Base-by-base conservation (phyloP, 2,797 vertebrate species). In the Salmo trutta region DNA sequence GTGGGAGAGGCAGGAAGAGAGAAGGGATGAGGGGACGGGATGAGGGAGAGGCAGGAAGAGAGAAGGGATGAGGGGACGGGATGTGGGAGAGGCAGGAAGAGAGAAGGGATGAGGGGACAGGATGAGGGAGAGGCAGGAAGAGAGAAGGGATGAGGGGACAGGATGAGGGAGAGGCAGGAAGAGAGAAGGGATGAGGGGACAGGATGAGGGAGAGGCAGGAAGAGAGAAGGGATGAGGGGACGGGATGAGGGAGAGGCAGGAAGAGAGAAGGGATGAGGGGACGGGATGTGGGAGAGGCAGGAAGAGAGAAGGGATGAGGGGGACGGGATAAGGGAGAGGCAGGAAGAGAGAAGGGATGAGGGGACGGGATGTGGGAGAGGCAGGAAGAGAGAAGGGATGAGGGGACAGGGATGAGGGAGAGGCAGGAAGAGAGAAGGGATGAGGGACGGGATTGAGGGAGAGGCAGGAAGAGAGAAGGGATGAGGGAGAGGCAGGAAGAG, bases 21-120 rank as follows among this genome's bases (percentile, higher is more conserved):
- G 65, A 24, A 15, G 14, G n/a, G n/a, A n/a, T n/a, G n/a, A n/a
- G n/a, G n/a, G n/a, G n/a, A 12, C 17, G 0, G 14, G 14, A 16
- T 33, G 70, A 65, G 65, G 51, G 66, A 29, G 24, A 77, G 59
- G 12, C 59, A 62, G 71, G 52, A 31, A 24, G 1, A 76, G n/a
- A n/a, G n/a, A 47, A 17, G 29, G 56, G 2, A 12, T 8, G 47
- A 56, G 51, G 29, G 64, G 27, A 8, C 52, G 16, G 16, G 52
- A 53, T 24, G 72, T 24, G 52, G 74, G 47, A 8, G 66, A 70
- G 72, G 53, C 1, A 65, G 75, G 65, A 6, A 73, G 53, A 65
- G 29, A 21, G 19, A 41, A 36, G 14, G 16, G 27, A 24, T 33
- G 21, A 52, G 47, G 24, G 21, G 5, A 8, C 5, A 36, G 6